Percentiles rank a stretch among this genome's conserved stretches.
Conservation (phyloP, 2,888 invertebrate genomes). For the Leptogaster cylindrica region DNA sequence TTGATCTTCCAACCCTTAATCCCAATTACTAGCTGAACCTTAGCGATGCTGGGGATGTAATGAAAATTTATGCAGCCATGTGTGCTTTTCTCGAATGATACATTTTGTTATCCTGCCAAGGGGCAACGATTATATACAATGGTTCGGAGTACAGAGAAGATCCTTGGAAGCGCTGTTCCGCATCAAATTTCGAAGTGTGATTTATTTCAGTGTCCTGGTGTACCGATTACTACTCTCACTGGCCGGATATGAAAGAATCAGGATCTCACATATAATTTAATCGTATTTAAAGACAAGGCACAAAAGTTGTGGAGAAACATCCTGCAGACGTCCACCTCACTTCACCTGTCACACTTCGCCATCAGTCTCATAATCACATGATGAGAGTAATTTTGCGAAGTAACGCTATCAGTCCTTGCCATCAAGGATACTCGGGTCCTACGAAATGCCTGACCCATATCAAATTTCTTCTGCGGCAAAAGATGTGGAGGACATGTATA, state of each 20-base stretch:
- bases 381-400: not conserved
- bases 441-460: conserved; percentile 12
- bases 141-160: not conserved
- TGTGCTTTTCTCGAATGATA: conserved; percentile 7
- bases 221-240: no score
- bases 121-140: not conserved
- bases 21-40: conserved; percentile 19
- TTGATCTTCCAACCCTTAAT: conserved; percentile 39
- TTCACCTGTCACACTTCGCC: no score
- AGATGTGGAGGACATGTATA: no score
- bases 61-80: conserved; percentile 44
- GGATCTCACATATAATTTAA: no score
- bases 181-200: not conserved
- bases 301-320: no score
- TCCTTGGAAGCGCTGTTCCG: not conserved
- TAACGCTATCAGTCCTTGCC: not conserved
- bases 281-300: no score
- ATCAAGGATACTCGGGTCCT: not conserved
- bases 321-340: no score
- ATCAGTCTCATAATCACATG: not conserved
- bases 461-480: conserved; percentile 1
- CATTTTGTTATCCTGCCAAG: not conserved
- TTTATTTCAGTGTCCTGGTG: not conserved
- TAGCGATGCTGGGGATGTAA: conserved; percentile 14
- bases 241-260: no score